These are phyloP conservation scores for Knipowitschia caucasica DNA, from an alignment of 2,797 vertebrate genomes.

Conservation along the genomic window DNA sequence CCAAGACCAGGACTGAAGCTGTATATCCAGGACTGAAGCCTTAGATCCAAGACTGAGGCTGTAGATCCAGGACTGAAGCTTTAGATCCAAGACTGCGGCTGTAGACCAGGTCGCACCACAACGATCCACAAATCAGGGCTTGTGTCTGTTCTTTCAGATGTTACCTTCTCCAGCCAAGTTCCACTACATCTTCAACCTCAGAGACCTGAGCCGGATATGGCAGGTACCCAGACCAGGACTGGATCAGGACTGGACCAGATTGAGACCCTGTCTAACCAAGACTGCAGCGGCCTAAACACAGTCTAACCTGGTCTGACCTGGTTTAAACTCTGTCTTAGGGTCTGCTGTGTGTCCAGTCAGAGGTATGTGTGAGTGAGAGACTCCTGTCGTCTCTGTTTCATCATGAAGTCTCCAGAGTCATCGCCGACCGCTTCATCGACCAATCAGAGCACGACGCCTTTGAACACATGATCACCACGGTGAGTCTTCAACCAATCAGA, in stretches of 20 bases:
- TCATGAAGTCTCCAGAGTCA: conserved; percentile 80
- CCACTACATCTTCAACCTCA: conserved; percentile 85
- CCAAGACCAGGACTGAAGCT: too few species aligned
- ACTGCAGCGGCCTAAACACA: background rate
- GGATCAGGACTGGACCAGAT: background rate
- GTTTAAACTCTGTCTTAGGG: too few species aligned
- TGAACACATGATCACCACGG: conserved; percentile 67
- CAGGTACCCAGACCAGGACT: conserved; percentile 54
- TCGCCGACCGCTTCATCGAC: conserved; percentile 79
- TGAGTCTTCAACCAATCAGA: conserved; percentile 22
- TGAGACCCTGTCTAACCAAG: background rate
- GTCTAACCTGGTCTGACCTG: background rate
- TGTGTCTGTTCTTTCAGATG: conserved; percentile 73
- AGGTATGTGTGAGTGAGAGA: conserved; percentile 70
- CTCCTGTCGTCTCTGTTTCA: conserved; percentile 77
- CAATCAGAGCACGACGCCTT: conserved; percentile 76
- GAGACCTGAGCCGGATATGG: conserved; percentile 85
- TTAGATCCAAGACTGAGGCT: too few species aligned
- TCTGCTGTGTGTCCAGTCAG: conserved; percentile 55
- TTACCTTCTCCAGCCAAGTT: conserved; percentile 85
- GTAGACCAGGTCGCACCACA: too few species aligned
- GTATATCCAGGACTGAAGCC: too few species aligned
- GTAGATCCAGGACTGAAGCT: too few species aligned
- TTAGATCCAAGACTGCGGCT: too few species aligned
- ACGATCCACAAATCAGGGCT: background rate